Evolutionary conservation across 2,113 vertebrate genomes (phyloP), one percentile per base, ranked within the genome.

Genomic region (Lophochroa leadbeateri): DNA sequence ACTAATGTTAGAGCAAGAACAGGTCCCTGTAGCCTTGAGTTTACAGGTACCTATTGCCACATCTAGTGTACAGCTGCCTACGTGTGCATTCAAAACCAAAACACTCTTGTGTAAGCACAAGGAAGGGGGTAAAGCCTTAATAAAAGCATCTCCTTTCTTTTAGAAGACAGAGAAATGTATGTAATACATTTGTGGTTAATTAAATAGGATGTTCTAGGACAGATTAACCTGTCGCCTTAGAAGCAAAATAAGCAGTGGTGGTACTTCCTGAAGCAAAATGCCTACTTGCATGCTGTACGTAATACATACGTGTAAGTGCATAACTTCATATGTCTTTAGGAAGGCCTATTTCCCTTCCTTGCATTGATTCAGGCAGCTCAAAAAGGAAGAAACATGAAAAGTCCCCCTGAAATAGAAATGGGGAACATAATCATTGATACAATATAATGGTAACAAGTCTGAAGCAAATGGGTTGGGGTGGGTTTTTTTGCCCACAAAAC

Each of bases 281-380:
- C 72, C 67, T 44, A 3, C 53, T 37, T 53, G 29, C 24, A 1
- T 7, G 8, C 67, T 2, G 41, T 23, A 6, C 2, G 4, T 27
- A 6, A n/a, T 39, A 5, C 8, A 1, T 58, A n/a, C 2, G 2
- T 50, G 0, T 29, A 28, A 41, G 33, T 37, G 70, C 33, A 2
- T 28, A 31, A 19, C 14, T 0, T 13, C 17, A 5, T 6, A 12
- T 0, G 6, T 43, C 52, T 69, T 37, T 4, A 14, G 43, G 82
- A 78, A 29, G 39, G 29, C 53, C 27, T 29, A 0, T 18, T 15
- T 17, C 75, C 44, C 33, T 17, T 33, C 16, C 16, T 76, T 64
- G 24, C 16, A 1, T 69, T 93, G 72, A 18, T 63, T 74, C 49
- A 9, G 27, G 17, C 41, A 23, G 31, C 89, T 89, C 10, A 33